Evolutionary conservation across 64 coral and sea anemone genomes (phyloP).

Genomic region (Anthopleura sola): DNA sequence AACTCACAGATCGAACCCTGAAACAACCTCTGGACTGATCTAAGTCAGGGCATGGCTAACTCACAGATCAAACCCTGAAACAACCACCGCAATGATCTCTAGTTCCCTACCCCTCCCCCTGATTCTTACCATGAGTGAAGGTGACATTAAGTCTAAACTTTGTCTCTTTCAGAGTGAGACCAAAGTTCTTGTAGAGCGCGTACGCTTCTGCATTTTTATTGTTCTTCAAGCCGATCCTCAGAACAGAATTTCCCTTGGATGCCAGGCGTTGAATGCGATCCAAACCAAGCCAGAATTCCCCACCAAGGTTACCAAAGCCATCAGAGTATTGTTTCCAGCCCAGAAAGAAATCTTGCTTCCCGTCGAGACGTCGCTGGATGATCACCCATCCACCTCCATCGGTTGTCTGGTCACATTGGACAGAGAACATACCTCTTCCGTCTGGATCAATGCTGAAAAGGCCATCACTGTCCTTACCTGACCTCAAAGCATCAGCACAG

Average conservation of each 20-base stretch:
- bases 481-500: not conserved
- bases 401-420: not conserved
- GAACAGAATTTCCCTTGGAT: not conserved
- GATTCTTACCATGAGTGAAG: not conserved
- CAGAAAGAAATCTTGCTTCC: not conserved
- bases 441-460: slow-evolving; percentile 1
- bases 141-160: not conserved
- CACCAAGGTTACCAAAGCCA: slow-evolving; percentile 1
- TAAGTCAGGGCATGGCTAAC: too few relatives aligned
- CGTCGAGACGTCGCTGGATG: not conserved
- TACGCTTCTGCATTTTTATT: not conserved
- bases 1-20: too few relatives aligned
- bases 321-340: not conserved
- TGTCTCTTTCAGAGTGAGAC: not conserved
- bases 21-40: too few relatives aligned
- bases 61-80: too few relatives aligned
- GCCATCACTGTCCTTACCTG: not conserved
- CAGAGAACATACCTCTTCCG: slow-evolving; percentile 1
- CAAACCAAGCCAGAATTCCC: slow-evolving; percentile 1
- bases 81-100: too few relatives aligned
- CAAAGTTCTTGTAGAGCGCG: not conserved
- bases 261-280: slow-evolving; percentile 5
- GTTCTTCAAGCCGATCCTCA: not conserved
- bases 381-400: not conserved
- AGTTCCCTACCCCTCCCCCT: too few relatives aligned